Percentiles rank a stretch among this genome's conserved stretches.
Evolutionary conservation across 2,113 vertebrate species (phyloP).

Genomic region (Mustelus asterias): DNA sequence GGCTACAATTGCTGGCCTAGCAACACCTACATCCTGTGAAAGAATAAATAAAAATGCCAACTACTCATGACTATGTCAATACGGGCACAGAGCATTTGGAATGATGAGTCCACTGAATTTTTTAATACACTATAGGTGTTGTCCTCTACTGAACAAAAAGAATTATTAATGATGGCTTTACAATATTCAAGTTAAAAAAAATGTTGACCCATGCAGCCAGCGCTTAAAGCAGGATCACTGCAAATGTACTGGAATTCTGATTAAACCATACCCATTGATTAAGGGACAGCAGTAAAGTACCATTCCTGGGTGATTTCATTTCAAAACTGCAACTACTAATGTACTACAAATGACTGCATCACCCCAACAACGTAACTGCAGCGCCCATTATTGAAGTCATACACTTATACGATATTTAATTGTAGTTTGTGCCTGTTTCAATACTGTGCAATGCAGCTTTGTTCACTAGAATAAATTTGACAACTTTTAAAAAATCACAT

Average conservation of each 20-base stretch:
- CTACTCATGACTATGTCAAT: too few species aligned
- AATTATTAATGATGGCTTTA: too few species aligned
- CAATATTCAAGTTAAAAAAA: too few species aligned
- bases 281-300: neutral
- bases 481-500: neutral
- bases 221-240: too few species aligned
- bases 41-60: too few species aligned
- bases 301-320: neutral
- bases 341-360: neutral
- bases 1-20: too few species aligned
- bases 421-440: neutral
- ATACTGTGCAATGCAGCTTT: neutral
- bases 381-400: neutral
- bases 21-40: too few species aligned
- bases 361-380: neutral
- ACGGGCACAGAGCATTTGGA: too few species aligned
- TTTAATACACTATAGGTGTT: too few species aligned
- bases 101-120: too few species aligned
- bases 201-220: too few species aligned
- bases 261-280: neutral
- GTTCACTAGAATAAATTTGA: neutral
- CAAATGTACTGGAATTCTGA: neutral
- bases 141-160: too few species aligned
- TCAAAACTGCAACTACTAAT: neutral
- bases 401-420: neutral